phyloP scores from a whole-genome alignment of 2,888 invertebrate species.

The Mythimna vitellina region DNA sequence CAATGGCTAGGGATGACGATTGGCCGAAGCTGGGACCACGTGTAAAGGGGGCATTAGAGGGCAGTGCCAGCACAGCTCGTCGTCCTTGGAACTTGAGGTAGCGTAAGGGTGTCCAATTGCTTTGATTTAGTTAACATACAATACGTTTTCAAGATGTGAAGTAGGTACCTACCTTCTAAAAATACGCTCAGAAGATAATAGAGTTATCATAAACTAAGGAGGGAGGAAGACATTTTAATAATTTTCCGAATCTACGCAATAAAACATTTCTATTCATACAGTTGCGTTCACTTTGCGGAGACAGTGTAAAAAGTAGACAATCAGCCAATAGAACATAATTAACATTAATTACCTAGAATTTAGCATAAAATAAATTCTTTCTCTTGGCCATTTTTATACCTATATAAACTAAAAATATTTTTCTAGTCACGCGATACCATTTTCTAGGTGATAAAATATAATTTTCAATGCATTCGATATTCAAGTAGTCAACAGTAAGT shows the following conservation, averaged over 20 bases:
- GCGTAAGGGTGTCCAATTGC: too few relatives aligned
- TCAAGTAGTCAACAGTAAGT: background rate
- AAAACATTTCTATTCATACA: background rate
- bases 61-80: too few relatives aligned
- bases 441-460: background rate
- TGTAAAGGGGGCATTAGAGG: too few relatives aligned
- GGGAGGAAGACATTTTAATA: background rate
- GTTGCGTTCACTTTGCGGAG: background rate
- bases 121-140: background rate
- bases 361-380: background rate
- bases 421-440: background rate
- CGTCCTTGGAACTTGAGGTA: too few relatives aligned
- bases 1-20: too few relatives aligned
- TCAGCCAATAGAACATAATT: background rate
- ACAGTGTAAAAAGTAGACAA: background rate
- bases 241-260: background rate
- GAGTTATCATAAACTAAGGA: background rate
- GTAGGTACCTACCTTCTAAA: background rate
- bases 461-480: slow-evolving; percentile 21
- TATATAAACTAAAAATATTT: background rate
- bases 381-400: background rate
- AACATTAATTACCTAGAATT: background rate
- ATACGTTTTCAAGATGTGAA: background rate
- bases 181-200: background rate
- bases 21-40: too few relatives aligned